Conservation (phyloP, 2,797 vertebrate species). For the Melanitta fusca region DNA sequence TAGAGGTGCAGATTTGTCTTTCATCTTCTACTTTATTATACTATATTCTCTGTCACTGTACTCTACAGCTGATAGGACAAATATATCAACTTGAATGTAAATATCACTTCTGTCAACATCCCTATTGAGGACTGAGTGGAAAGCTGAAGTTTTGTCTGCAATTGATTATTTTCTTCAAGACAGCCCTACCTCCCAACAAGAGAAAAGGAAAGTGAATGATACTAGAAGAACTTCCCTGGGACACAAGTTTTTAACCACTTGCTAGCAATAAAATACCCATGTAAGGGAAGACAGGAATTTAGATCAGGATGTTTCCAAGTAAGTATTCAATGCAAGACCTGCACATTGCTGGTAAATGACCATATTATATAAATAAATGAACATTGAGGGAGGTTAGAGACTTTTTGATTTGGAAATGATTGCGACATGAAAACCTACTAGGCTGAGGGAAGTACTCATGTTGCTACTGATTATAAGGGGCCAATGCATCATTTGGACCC, state of each 20-base stretch:
- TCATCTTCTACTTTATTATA: not conserved
- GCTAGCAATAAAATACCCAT: not conserved
- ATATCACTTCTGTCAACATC: not conserved
- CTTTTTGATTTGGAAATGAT: not conserved
- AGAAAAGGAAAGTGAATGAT: not conserved
- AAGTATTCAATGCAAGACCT: not conserved
- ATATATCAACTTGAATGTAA: not conserved
- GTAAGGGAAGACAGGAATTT: not conserved
- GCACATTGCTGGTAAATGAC: not conserved
- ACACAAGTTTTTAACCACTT: not conserved
- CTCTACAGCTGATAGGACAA: fast-evolving
- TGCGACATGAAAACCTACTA: not conserved
- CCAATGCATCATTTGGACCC: not conserved
- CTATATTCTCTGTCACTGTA: not conserved
- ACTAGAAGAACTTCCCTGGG: not conserved
- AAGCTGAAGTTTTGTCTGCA: not conserved
- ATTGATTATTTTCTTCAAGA: not conserved
- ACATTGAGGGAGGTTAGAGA: not conserved
- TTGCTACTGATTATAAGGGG: not conserved
- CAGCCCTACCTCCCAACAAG: not conserved
- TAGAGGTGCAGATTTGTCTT: not conserved
- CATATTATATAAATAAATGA: not conserved
- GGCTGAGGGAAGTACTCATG: not conserved
- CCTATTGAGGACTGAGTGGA: not conserved
- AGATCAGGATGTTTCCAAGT: not conserved